A percentile compares a stretch with the other conserved stretches of the same genome.
phyloP scores from a whole-genome alignment of 2,113 vertebrate genomes.

The Alethe castanea region DNA sequence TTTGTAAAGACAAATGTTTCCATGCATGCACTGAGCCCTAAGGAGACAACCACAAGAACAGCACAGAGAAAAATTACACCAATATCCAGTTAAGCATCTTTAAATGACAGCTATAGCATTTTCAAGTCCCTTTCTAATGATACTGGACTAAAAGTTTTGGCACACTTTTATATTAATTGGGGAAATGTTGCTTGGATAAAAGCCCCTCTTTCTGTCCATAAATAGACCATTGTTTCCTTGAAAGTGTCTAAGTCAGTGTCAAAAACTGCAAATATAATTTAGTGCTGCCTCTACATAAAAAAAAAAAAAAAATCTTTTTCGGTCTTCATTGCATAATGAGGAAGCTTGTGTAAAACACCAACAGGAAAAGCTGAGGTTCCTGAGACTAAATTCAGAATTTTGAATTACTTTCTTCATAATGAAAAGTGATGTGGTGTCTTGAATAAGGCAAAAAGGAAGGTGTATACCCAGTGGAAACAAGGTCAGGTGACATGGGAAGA shows the following conservation, averaged over 20 bases:
- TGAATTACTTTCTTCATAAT: background rate
- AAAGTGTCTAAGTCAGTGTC: background rate
- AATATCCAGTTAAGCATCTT: background rate
- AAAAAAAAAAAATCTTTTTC: background rate
- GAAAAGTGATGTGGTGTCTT: background rate
- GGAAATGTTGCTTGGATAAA: background rate
- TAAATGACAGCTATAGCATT: background rate
- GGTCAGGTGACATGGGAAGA: background rate
- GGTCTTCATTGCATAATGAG: background rate
- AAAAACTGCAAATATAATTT: background rate
- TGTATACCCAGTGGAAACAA: background rate
- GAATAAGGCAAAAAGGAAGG: background rate
- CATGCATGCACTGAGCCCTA: background rate
- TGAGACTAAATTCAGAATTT: background rate
- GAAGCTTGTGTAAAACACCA: background rate
- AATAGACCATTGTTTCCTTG: background rate
- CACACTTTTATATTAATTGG: background rate
- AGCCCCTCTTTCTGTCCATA: background rate
- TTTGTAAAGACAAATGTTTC: background rate
- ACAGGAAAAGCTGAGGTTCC: background rate
- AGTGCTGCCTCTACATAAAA: background rate
- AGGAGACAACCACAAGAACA: background rate
- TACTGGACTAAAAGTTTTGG: background rate
- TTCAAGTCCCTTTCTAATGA: background rate
- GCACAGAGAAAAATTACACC: background rate